Percentiles rank a stretch among this genome's conserved stretches.
Evolutionary conservation across 1,140 invertebrate species (phyloP).

Genomic region (Tachypleus tridentatus): DNA sequence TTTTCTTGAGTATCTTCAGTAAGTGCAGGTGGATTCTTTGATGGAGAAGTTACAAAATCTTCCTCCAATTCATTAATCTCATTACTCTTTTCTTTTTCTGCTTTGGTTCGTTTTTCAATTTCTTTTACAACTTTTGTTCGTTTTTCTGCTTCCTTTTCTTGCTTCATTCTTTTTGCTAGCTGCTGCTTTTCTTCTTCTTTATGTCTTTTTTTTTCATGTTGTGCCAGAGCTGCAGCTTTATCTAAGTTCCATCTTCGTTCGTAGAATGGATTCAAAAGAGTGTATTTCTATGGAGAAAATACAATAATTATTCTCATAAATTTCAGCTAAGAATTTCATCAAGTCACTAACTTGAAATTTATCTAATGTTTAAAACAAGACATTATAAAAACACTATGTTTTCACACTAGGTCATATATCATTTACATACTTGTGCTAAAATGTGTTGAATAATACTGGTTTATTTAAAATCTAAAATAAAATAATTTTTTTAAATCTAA

Average conservation of each 20-base stretch:
- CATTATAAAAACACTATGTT: too few species aligned
- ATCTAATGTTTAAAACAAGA: too few species aligned
- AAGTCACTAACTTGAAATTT: too few species aligned
- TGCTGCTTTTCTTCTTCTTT: too few species aligned
- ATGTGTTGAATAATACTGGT: too few species aligned
- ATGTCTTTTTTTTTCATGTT: not conserved
- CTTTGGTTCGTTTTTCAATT: not conserved
- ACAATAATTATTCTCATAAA: not conserved
- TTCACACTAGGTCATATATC: too few species aligned
- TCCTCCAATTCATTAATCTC: not conserved
- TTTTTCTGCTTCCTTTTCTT: not conserved
- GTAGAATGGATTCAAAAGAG: constrained; percentile 2
- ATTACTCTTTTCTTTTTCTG: not conserved
- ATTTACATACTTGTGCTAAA: too few species aligned
- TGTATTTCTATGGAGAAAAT: constrained; percentile 1
- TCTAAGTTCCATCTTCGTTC: constrained; percentile 1
- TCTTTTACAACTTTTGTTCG: not conserved
- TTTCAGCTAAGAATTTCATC: too few species aligned
- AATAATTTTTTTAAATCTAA: too few species aligned
- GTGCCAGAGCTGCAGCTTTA: not conserved
- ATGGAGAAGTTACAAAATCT: not conserved
- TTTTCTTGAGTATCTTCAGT: not conserved
- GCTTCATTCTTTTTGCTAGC: not conserved
- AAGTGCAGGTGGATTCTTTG: not conserved
- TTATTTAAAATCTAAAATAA: too few species aligned